Evolutionary conservation across 2,113 vertebrate genomes (phyloP).

Genomic region (Chloropsis hardwickii): DNA sequence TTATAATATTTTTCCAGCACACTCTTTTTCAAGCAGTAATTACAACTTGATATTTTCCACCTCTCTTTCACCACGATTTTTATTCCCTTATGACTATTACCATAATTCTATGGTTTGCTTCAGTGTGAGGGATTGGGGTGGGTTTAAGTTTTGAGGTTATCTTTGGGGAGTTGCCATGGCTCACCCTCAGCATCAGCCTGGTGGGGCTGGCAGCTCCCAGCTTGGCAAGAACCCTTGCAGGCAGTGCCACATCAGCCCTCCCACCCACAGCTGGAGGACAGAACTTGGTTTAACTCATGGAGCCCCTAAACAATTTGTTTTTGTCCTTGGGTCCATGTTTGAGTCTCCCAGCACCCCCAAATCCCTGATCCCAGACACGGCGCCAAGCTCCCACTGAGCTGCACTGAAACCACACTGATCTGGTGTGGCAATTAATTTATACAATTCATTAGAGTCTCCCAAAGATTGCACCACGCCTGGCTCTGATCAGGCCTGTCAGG

Average conservation of each 20-base stretch:
- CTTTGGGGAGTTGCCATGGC: background rate
- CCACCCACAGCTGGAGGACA: background rate
- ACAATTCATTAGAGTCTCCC: background rate
- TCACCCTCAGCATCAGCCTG: background rate
- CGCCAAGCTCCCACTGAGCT: background rate
- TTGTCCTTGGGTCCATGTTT: background rate
- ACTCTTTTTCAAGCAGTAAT: background rate
- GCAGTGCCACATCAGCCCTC: background rate
- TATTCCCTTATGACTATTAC: background rate
- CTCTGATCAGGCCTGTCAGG: background rate
- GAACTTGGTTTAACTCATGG: background rate
- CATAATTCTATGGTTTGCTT: background rate
- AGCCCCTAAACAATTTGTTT: background rate
- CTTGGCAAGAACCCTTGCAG: background rate
- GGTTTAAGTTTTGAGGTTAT: accelerated
- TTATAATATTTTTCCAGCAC: background rate
- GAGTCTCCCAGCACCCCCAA: background rate
- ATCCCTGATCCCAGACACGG: accelerated
- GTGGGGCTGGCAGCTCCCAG: background rate
- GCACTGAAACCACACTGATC: background rate
- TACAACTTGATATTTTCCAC: background rate
- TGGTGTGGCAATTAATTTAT: accelerated
- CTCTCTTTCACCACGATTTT: background rate
- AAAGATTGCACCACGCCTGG: background rate
- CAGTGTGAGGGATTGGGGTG: background rate